Conservation (phyloP, 2,113 vertebrate species). For the Synchiropus splendidus region DNA sequence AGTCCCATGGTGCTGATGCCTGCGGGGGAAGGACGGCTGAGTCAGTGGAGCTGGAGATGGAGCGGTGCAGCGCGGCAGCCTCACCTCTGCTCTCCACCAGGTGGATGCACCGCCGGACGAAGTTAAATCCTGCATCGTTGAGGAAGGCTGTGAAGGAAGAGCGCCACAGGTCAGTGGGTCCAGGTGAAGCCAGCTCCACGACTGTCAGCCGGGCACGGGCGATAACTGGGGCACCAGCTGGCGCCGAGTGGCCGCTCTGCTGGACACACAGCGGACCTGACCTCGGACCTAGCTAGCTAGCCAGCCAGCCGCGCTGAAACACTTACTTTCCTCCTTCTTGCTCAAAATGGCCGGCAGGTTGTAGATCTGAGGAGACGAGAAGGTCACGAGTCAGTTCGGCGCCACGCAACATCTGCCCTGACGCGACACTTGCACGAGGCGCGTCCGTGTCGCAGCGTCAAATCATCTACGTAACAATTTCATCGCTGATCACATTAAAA, state of each 20-base stretch:
- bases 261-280: no score
- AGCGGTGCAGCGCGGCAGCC: background rate
- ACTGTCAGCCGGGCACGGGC: background rate
- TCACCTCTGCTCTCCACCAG: slow-evolving; percentile 86
- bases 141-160: slow-evolving; percentile 75
- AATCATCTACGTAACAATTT: no score
- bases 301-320: no score
- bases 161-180: slow-evolving; percentile 25
- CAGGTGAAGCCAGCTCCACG: slow-evolving; percentile 21
- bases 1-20: slow-evolving; percentile 89
- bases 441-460: no score
- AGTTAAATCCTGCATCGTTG: slow-evolving; percentile 96
- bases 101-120: slow-evolving; percentile 87
- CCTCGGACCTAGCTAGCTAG: no score
- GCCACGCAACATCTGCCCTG: no score
- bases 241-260: no score
- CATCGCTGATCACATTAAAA: no score
- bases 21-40: slow-evolving; percentile 24
- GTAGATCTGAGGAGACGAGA: slow-evolving; percentile 77
- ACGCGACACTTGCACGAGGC: no score
- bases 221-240: no score
- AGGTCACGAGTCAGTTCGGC: no score
- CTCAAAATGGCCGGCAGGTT: slow-evolving; percentile 88
- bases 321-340: slow-evolving; percentile 98
- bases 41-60: no score